Conservation (phyloP, 2,888 invertebrate species). For the Diarsia brunnea region DNA sequence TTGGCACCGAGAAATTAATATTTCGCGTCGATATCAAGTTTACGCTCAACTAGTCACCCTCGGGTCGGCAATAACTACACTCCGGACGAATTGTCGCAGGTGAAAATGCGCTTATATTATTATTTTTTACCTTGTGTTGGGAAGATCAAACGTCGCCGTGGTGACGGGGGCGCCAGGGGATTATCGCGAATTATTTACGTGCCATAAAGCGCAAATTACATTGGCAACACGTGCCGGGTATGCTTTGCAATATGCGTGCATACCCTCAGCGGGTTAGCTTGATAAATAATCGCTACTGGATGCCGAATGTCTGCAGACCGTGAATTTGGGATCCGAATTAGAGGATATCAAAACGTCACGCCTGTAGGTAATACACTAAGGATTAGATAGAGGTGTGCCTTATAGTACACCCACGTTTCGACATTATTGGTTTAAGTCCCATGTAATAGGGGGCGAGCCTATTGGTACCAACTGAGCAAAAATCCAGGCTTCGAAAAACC, state of each 20-base stretch:
- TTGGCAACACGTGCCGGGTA: conserved; percentile 84
- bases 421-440: neutral
- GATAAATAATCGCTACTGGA: conserved; percentile 80
- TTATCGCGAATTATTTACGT: conserved; percentile 88
- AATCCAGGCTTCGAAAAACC: neutral
- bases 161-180: conserved; percentile 77
- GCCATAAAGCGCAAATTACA: conserved; percentile 89
- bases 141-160: conserved; percentile 87
- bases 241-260: conserved; percentile 83
- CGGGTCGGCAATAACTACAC: conserved; percentile 85
- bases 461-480: neutral
- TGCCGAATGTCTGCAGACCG: conserved; percentile 57
- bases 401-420: neutral
- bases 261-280: conserved; percentile 73
- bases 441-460: neutral
- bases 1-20: conserved; percentile 90
- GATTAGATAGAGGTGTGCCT: neutral
- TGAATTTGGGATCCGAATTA: conserved; percentile 19
- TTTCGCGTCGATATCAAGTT: conserved; percentile 90
- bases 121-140: conserved; percentile 84
- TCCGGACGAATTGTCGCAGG: conserved; percentile 86
- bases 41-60: conserved; percentile 89
- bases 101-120: conserved; percentile 89
- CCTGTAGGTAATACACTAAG: neutral
- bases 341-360: neutral